Evolutionary conservation across 2,888 invertebrate species (phyloP).

Genomic region (Catocala nupta): DNA sequence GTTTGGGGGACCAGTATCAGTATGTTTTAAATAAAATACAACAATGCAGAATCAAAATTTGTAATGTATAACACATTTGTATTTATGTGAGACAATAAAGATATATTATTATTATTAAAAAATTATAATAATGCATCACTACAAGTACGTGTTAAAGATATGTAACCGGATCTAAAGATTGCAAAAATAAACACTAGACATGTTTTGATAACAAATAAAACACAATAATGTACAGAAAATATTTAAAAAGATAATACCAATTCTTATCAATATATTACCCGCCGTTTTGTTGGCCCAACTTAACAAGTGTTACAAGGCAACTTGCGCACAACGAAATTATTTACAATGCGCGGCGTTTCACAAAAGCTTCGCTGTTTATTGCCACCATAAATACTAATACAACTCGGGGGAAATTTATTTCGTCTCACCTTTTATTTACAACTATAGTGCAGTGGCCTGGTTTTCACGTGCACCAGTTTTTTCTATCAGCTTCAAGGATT

Average conservation of each 20-base stretch:
- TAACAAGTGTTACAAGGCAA: constrained; percentile 78
- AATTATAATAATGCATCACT: too few species aligned
- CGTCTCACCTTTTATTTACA: constrained; percentile 83
- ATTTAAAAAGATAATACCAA: constrained; percentile 13
- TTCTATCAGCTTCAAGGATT: constrained; percentile 38
- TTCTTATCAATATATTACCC: constrained; percentile 18
- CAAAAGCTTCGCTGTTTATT: constrained; percentile 83
- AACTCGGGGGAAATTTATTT: constrained; percentile 83
- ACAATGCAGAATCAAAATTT: too few species aligned
- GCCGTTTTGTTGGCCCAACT: constrained; percentile 57
- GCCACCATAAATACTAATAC: constrained; percentile 85
- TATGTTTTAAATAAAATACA: too few species aligned
- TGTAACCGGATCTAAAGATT: neutral
- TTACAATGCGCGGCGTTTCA: constrained; percentile 82
- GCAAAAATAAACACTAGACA: neutral
- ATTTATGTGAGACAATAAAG: too few species aligned
- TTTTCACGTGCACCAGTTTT: constrained; percentile 60
- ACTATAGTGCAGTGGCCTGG: constrained; percentile 69
- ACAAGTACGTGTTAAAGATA: too few species aligned
- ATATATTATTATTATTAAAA: too few species aligned
- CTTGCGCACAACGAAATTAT: constrained; percentile 82
- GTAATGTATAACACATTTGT: too few species aligned
- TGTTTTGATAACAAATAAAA: neutral
- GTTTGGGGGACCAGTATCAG: too few species aligned
- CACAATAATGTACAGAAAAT: neutral